Conservation (phyloP, 30 jellyfish, hydroid and myxozoan species). For the Rhopilema esculentum region DNA sequence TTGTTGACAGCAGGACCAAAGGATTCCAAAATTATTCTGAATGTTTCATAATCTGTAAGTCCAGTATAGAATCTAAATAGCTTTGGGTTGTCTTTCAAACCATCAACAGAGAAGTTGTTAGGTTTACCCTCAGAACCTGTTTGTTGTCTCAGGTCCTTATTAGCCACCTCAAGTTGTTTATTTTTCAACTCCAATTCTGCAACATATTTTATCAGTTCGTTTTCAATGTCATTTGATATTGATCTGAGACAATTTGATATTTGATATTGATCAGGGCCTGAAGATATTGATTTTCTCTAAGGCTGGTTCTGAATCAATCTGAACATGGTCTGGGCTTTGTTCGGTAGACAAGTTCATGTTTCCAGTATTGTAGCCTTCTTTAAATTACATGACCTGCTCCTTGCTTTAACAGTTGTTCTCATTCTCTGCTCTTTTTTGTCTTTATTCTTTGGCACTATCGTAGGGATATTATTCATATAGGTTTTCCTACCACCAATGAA, state of each 20-base stretch:
- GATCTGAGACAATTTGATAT: too few species aligned
- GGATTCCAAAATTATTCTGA: background rate
- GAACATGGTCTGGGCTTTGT: too few species aligned
- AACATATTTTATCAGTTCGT: background rate
- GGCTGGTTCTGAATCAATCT: too few species aligned
- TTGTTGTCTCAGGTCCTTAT: too few species aligned
- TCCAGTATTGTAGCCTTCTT: background rate
- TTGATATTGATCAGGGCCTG: too few species aligned
- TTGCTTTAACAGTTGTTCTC: background rate
- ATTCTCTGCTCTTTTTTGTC: conserved; percentile 44
- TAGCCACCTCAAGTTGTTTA: background rate
- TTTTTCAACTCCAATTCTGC: background rate
- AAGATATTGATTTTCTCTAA: too few species aligned
- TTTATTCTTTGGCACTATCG: too few species aligned
- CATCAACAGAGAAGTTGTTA: background rate
- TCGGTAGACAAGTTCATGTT: too few species aligned
- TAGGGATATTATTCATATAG: conserved; percentile 44
- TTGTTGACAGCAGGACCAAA: conserved; percentile 33
- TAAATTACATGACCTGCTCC: background rate
- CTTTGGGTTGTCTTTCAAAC: background rate
- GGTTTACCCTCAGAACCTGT: background rate
- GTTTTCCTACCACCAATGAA: conserved; percentile 54
- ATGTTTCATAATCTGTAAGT: conserved; percentile 21
- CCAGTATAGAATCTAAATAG: conserved; percentile 39
- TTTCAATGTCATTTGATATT: too few species aligned